Evolutionary conservation across 2,888 invertebrate genomes (phyloP), one percentile per base, ranked within the genome.

Genomic region (Netelia virgata): DNA sequence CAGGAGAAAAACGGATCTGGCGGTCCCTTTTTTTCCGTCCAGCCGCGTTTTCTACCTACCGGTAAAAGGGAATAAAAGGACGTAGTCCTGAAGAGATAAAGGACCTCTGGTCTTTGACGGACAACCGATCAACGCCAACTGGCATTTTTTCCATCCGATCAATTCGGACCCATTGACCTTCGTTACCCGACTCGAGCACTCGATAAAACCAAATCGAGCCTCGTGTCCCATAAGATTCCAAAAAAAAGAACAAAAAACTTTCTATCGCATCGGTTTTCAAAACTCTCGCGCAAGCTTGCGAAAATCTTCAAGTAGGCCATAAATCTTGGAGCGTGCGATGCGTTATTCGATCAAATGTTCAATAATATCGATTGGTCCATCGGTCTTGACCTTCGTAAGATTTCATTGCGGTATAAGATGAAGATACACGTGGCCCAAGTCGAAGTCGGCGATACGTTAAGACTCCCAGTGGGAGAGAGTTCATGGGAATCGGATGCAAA

Each of bases 401-500:
- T 66, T 66, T 64, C 36, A 20, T 20, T 75, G 66, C 55, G 47
- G 36, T 41, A 64, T 10, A 66, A 14, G 53, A 75, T 78, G 64
- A 53, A 73, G 53, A 16, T 53, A 47, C 59, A 28, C 6, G 57
- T 43, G 41, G 47, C n/a, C 18, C 16, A 68, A 59, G 66, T 73
- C 16, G 61, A 59, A 63, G 59, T 23, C 73, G 61, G 53, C 68
- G 61, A 68, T 61, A 43, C 53, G 53, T 1, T 11, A 1, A 53
- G 18, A 61, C 47, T 11, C 23, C 28, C 36, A 36, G 36, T 36
- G 6, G 36, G 57, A 18, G 55, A 63, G 72, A 68, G 66, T 80
- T 80, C 74, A 74, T 74, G 80, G 80, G 73, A 80, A 74, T 74
- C 66, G 61, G 74, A 74, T 74, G 74, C 73, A 80, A 80, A 80